Evolutionary conservation across 1,140 invertebrate genomes (phyloP), one percentile per base, ranked within the genome.

Genomic region (Nautilus pompilius): DNA sequence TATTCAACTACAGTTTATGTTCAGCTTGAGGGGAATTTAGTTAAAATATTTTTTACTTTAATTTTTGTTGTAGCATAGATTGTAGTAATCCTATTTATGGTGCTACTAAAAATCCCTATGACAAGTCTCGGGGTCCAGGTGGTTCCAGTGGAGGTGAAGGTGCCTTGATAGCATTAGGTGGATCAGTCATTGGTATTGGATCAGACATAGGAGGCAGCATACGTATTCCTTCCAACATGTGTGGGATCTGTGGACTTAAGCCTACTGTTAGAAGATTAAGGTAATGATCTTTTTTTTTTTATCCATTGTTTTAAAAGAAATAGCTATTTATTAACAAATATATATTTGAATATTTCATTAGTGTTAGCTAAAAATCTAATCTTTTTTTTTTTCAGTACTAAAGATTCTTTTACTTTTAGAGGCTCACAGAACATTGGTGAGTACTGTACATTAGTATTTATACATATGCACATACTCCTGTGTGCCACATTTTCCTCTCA

Each of bases 71-170:
- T 60, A 76, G 71, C n/a, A 77, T 67, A 63, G 74, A 73, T 10
- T 83, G 82, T 69, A 70, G 73, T 28, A 86, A 86, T 68, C 84
- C 84, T 5, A 78, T 86, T 10, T 86, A 76, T 73, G 85, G 85
- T 5, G 57, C 58, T 5, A 85, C 85, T 4, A 17, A 58, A 2
- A 83, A 85, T 70, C 82, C 80, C 5, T 60, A 70, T 53, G 72
- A 82, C 56, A n/a, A 53, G 13, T 65, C 61, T 1, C 70, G 82
- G 13, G 65, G 68, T 10, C 75, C 77, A 33, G 85, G 81, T 45
- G 85, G 82, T 2, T 83, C 83, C n/a, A 79, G 76, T 15, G 73
- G 77, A 33, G 79, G 74, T 30, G 83, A 85, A 68, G 82, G 75
- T 8, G 75, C 76, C 20, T 72, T 84, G 20, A 58, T 83, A 29